phyloP scores from a whole-genome alignment of 2,113 vertebrate genomes.

The Otocyon megalotis region DNA sequence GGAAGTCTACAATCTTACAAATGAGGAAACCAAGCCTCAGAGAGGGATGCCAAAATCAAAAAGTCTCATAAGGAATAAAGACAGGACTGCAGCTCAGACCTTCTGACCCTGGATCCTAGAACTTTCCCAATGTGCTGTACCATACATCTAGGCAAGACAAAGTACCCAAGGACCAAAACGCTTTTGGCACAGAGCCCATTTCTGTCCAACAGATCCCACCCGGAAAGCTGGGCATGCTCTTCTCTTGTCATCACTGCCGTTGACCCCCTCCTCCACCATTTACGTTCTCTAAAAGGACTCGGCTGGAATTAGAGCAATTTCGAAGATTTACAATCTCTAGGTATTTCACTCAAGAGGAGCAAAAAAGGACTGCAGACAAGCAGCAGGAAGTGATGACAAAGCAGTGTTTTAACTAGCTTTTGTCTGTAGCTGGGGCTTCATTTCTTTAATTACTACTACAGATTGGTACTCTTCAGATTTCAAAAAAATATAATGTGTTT shows the following conservation, averaged over 20 bases:
- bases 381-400: slow-evolving; percentile 72
- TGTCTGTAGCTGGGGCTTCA: not conserved
- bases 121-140: not conserved
- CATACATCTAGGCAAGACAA: not conserved
- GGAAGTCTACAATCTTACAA: slow-evolving; percentile 24
- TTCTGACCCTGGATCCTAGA: not conserved
- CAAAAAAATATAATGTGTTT: slow-evolving; percentile 63
- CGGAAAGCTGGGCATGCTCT: not conserved
- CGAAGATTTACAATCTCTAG: slow-evolving; percentile 61
- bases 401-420: slow-evolving; percentile 54
- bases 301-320: slow-evolving; percentile 56
- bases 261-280: not conserved
- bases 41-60: slow-evolving; percentile 32
- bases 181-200: not conserved
- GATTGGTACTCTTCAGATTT: slow-evolving; percentile 52
- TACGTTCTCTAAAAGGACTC: slow-evolving; percentile 22
- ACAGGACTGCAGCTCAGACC: not conserved
- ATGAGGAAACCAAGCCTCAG: slow-evolving; percentile 41
- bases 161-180: not conserved
- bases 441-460: slow-evolving; percentile 66
- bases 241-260: not conserved
- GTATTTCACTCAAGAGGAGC: slow-evolving; percentile 64
- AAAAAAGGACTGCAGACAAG: not conserved
- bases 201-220: not conserved
- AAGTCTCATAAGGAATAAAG: slow-evolving; percentile 22